These are phyloP conservation scores for Esox masquinongy DNA, from an alignment of 2,797 vertebrate species.

Conservation along the genomic window DNA sequence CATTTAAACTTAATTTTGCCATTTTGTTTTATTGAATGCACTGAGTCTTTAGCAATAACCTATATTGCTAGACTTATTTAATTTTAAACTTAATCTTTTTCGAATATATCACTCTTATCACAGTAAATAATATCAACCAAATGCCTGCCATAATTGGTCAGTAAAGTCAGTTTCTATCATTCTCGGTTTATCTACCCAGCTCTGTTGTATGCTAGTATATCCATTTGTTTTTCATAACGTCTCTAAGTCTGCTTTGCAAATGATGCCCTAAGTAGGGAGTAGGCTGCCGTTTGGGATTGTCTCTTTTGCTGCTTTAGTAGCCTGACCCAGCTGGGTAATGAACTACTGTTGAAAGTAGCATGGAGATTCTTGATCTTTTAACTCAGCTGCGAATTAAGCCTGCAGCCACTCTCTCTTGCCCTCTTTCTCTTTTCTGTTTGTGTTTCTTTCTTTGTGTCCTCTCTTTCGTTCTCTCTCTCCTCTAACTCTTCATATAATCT, in stretches of 20 bases:
- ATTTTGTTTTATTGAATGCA: too few relatives aligned
- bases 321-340: constrained; percentile 2
- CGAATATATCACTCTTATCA: too few relatives aligned
- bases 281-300: not conserved
- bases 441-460: not conserved
- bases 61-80: too few relatives aligned
- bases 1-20: too few relatives aligned
- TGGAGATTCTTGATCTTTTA: constrained; percentile 24
- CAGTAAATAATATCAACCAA: too few relatives aligned
- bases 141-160: too few relatives aligned
- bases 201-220: too few relatives aligned
- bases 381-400: constrained; percentile 29
- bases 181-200: too few relatives aligned
- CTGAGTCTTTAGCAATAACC: too few relatives aligned
- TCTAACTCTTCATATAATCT: not conserved
- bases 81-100: too few relatives aligned
- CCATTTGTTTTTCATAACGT: too few relatives aligned
- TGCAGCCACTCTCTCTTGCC: constrained; percentile 24
- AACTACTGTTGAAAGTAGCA: constrained; percentile 18
- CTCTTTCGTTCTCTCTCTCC: constrained; percentile 13
- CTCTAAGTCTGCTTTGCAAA: not conserved
- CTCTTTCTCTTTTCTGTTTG: not conserved
- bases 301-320: not conserved
- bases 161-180: too few relatives aligned
- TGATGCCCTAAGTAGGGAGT: not conserved